Conservation (phyloP, 2,888 invertebrate genomes). For the Dusona sp. region DNA sequence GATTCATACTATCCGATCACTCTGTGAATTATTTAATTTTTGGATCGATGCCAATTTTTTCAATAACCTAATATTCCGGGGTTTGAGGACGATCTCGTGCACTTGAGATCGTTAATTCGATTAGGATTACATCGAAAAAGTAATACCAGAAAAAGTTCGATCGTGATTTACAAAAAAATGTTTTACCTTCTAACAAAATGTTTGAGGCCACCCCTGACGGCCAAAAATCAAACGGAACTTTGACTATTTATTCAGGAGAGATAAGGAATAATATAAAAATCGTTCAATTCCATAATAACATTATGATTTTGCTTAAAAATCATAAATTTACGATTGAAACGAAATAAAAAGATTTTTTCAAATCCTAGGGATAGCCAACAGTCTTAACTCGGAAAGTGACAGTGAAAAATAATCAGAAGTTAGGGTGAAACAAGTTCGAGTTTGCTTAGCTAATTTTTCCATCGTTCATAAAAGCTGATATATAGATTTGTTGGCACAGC, state of each 20-base stretch:
- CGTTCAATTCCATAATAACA: too few relatives aligned
- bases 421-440: neutral
- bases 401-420: neutral
- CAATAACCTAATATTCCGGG: neutral
- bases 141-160: neutral
- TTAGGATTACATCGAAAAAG: neutral
- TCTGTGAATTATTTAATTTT: conserved; percentile 37
- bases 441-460: neutral
- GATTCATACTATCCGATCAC: conserved; percentile 23
- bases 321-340: too few relatives aligned
- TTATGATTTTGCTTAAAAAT: too few relatives aligned
- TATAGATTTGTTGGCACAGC: neutral
- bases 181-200: neutral
- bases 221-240: too few relatives aligned
- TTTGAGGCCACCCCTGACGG: neutral
- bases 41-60: conserved; percentile 25
- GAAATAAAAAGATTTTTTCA: neutral
- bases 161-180: neutral
- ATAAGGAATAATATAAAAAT: too few relatives aligned
- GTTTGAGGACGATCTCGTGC: conserved; percentile 13
- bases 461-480: neutral
- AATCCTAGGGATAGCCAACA: neutral
- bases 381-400: neutral
- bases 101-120: conserved; percentile 6
- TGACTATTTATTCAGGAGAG: too few relatives aligned